These are phyloP conservation scores for Poeciliopsis occidentalis DNA, from an alignment of 2,113 vertebrate genomes.

Conservation along the genomic window DNA sequence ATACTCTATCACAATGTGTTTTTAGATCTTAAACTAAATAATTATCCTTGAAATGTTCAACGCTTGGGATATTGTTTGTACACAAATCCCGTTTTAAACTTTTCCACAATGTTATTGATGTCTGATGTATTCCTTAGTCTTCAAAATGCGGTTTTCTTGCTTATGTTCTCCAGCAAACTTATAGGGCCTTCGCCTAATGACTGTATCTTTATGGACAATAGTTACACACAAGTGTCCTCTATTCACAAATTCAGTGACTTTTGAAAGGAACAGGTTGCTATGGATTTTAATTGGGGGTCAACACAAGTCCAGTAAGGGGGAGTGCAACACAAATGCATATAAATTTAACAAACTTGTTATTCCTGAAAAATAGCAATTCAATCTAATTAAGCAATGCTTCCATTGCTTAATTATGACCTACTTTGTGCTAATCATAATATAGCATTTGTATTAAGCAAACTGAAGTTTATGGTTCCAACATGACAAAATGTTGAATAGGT, in stretches of 20 bases:
- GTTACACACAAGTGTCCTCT: neutral
- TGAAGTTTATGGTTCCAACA: neutral
- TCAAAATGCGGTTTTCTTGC: neutral
- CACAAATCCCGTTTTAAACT: neutral
- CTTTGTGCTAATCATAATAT: neutral
- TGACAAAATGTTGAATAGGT: neutral
- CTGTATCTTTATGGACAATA: neutral
- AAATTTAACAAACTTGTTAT: neutral
- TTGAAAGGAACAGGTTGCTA: neutral
- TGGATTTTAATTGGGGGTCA: neutral
- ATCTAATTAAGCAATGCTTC: neutral
- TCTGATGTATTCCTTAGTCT: neutral
- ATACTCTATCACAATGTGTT: neutral
- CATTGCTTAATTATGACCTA: neutral
- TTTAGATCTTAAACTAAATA: neutral
- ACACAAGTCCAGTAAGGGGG: neutral
- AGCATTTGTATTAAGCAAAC: neutral
- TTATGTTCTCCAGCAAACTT: neutral
- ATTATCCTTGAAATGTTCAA: neutral
- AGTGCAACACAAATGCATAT: neutral
- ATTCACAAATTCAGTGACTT: neutral
- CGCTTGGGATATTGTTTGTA: neutral
- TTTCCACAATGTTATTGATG: neutral
- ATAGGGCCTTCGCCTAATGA: neutral
- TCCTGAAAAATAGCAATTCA: neutral